Percentiles rank a stretch among this genome's conserved stretches.
These are phyloP conservation scores for Furnarius figulus DNA, from an alignment of 2,113 vertebrate species.

Conservation along the genomic window DNA sequence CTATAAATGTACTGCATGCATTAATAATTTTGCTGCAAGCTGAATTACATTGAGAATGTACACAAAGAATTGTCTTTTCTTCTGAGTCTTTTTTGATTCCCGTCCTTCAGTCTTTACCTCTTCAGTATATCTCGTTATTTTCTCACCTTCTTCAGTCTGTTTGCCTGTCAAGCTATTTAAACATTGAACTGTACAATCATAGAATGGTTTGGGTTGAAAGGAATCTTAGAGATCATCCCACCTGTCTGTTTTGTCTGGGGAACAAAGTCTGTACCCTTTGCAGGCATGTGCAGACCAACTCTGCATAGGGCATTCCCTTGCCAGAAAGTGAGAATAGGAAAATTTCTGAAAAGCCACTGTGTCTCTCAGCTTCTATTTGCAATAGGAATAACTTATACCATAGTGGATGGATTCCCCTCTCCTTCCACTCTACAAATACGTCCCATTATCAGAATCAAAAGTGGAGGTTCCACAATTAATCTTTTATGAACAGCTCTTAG, in stretches of 20 bases:
- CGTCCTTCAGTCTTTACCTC: not conserved
- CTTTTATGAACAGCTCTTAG: not conserved
- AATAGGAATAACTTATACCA: not conserved
- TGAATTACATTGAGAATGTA: not conserved
- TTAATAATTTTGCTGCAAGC: not conserved
- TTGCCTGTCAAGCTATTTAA: not conserved
- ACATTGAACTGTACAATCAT: not conserved
- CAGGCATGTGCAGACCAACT: rapidly evolving
- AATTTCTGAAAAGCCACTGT: not conserved
- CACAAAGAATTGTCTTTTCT: not conserved
- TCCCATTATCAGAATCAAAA: not conserved
- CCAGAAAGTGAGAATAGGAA: not conserved
- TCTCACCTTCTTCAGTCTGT: not conserved
- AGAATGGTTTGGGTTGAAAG: not conserved
- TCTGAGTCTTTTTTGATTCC: not conserved
- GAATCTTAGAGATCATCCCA: not conserved
- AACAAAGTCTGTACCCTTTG: not conserved
- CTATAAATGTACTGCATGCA: not conserved
- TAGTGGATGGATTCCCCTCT: not conserved
- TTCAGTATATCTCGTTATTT: not conserved
- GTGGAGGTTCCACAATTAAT: not conserved
- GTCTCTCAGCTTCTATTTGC: not conserved
- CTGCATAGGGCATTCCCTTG: not conserved
- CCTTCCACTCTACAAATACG: not conserved
- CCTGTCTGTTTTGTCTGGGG: not conserved